Conservation (phyloP, 2,888 invertebrate species). For the Chloroclystis v-ata region DNA sequence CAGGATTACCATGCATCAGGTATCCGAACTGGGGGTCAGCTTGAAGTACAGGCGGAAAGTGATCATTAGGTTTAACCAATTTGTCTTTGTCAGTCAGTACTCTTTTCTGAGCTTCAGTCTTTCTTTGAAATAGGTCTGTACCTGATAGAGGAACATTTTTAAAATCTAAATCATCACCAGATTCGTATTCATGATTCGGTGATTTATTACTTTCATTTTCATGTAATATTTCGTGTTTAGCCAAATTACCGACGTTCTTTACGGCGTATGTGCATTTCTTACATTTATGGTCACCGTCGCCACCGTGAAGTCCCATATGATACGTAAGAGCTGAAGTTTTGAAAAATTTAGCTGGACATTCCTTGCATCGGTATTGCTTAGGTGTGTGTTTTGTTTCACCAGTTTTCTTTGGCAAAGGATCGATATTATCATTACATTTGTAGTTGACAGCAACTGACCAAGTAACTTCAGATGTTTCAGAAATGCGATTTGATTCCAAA, state of each 20-base stretch:
- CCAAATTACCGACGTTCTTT: slow-evolving; percentile 81
- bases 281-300: slow-evolving; percentile 82
- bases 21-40: slow-evolving; percentile 83
- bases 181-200: slow-evolving; percentile 63
- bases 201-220: slow-evolving; percentile 57
- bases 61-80: slow-evolving; percentile 72
- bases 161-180: slow-evolving; percentile 67
- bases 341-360: slow-evolving; percentile 86
- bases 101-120: slow-evolving; percentile 78
- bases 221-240: slow-evolving; percentile 80
- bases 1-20: slow-evolving; percentile 85
- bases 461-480: slow-evolving; percentile 48
- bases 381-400: slow-evolving; percentile 51
- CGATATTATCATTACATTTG: slow-evolving; percentile 45
- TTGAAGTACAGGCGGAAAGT: slow-evolving; percentile 72
- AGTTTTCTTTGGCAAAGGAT: slow-evolving; percentile 41
- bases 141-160: slow-evolving; percentile 81
- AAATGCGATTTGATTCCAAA: slow-evolving; percentile 60
- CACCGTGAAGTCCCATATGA: slow-evolving; percentile 82
- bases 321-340: slow-evolving; percentile 84
- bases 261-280: slow-evolving; percentile 84
- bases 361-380: slow-evolving; percentile 75
- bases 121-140: slow-evolving; percentile 81
- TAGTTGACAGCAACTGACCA: slow-evolving; percentile 65
- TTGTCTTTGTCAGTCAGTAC: slow-evolving; percentile 70